Percentiles rank a stretch among this genome's conserved stretches.
Conservation (phyloP, 2,113 vertebrate species). For the Psittacula cyanocephala region DNA sequence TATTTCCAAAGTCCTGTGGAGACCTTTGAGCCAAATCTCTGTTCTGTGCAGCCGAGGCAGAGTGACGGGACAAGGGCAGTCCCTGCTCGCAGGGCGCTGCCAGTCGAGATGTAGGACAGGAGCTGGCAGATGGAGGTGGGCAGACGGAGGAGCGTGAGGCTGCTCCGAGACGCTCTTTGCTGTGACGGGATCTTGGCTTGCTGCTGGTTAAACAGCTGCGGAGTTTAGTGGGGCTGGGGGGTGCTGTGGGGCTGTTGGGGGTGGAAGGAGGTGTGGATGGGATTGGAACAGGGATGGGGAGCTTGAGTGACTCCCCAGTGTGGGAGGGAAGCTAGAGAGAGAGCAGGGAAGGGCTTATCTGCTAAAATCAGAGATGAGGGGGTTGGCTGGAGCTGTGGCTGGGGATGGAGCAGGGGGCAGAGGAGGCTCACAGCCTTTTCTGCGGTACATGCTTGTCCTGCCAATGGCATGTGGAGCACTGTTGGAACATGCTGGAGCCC, state of each 20-base stretch:
- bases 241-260: accelerated
- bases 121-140: background rate
- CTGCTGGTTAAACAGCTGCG: conserved; percentile 28
- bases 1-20: background rate
- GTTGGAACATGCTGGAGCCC: background rate
- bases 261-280: background rate
- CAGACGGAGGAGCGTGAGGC: background rate
- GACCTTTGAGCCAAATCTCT: background rate
- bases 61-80: background rate
- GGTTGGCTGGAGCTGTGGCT: background rate
- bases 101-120: background rate
- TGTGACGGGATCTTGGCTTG: conserved; percentile 11
- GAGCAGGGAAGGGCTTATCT: background rate
- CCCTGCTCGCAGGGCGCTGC: accelerated
- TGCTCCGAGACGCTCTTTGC: accelerated
- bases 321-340: background rate
- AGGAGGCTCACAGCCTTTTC: background rate
- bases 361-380: background rate
- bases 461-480: accelerated
- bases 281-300: background rate
- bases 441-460: accelerated
- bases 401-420: background rate
- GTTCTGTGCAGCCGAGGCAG: accelerated
- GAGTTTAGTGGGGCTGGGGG: background rate
- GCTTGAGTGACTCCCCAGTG: background rate